Conservation (phyloP, 2,888 invertebrate species). For the Acrobasis repandana region DNA sequence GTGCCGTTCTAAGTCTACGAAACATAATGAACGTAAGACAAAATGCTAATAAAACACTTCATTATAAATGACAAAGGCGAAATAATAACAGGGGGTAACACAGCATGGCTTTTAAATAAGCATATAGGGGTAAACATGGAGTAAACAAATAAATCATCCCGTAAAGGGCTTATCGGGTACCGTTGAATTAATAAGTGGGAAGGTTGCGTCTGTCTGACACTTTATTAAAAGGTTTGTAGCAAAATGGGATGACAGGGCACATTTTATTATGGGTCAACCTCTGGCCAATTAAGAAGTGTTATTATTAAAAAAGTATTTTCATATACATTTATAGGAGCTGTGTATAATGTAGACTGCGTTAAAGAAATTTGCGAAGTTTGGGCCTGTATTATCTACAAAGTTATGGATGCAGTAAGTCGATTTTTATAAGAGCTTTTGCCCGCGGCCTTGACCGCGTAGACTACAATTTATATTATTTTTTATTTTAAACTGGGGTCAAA, state of each 20-base stretch:
- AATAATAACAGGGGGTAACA: not conserved
- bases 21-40: not conserved
- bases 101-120: constrained; percentile 13
- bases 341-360: too few species aligned
- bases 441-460: too few species aligned
- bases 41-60: not conserved
- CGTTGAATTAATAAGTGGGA: constrained; percentile 27
- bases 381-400: too few species aligned
- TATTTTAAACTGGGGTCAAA: too few species aligned
- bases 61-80: not conserved
- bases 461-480: too few species aligned
- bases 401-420: too few species aligned
- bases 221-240: constrained; percentile 1
- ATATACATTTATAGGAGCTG: too few species aligned
- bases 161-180: constrained; percentile 27
- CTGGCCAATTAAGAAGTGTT: too few species aligned
- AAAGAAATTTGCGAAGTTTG: too few species aligned
- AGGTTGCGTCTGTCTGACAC: constrained; percentile 7
- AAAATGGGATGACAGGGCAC: not conserved
- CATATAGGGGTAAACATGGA: constrained; percentile 1
- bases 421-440: too few species aligned
- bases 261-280: not conserved
- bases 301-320: too few species aligned
- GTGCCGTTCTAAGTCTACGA: not conserved
- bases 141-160: constrained; percentile 29